Evolutionary conservation across 2,797 vertebrate genomes (phyloP).

Genomic region (Odontamblyopus rebecca): DNA sequence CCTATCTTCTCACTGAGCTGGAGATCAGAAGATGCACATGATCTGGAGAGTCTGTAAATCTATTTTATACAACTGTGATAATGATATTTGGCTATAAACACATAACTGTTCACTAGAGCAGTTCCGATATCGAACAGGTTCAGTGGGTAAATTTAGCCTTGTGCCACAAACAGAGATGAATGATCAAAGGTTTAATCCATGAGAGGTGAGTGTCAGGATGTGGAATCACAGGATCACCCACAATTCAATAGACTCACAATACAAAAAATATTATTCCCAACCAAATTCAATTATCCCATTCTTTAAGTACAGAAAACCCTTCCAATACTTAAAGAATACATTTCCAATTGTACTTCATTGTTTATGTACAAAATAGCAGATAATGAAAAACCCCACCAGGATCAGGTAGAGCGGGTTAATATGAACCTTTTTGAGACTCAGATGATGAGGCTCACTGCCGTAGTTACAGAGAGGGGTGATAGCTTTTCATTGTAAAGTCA

Average conservation of each 20-base stretch:
- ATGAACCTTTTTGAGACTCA: too few relatives aligned
- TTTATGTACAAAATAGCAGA: too few relatives aligned
- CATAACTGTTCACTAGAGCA: conserved; percentile 7
- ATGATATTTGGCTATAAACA: neutral
- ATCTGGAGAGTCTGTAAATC: neutral
- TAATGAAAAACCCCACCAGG: too few relatives aligned
- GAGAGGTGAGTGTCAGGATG: neutral
- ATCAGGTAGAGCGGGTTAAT: too few relatives aligned
- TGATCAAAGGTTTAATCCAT: conserved; percentile 9
- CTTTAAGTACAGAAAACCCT: too few relatives aligned
- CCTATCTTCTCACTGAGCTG: neutral
- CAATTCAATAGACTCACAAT: neutral
- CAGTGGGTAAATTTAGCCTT: conserved; percentile 38
- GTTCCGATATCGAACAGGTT: conserved; percentile 31
- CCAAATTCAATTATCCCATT: too few relatives aligned
- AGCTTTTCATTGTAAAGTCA: too few relatives aligned
- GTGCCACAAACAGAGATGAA: conserved; percentile 40
- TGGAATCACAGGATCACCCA: neutral
- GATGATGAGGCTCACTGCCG: too few relatives aligned
- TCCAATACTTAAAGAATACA: too few relatives aligned
- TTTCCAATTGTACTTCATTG: too few relatives aligned
- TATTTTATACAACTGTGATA: neutral
- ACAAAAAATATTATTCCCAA: neutral
- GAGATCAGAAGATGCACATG: neutral
- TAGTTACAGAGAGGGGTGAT: too few relatives aligned